A percentile compares a stretch with the other conserved stretches of the same genome.
phyloP scores from a whole-genome alignment of 2,113 vertebrate genomes.

The Tretioscincus oriximinensis region DNA sequence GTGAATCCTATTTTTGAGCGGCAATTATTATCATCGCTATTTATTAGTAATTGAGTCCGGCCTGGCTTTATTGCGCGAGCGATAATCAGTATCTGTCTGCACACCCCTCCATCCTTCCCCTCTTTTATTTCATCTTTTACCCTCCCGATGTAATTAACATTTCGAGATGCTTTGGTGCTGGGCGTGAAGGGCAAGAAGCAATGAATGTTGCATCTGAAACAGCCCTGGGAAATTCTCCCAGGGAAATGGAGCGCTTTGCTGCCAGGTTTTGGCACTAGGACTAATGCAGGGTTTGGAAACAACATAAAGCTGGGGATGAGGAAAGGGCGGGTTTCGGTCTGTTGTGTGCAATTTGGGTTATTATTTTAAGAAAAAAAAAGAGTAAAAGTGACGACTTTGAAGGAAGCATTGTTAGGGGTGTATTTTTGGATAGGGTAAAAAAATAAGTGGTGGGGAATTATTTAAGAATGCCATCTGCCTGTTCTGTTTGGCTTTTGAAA shows the following conservation, averaged over 20 bases:
- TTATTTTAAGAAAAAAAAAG: background rate
- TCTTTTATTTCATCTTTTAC: background rate
- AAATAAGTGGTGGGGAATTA: no score
- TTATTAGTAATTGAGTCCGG: background rate
- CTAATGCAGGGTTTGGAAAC: background rate
- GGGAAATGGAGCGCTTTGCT: background rate
- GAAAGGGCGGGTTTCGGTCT: background rate
- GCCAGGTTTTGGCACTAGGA: background rate
- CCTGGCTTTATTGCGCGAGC: background rate
- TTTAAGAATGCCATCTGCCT: background rate
- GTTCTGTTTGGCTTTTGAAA: background rate
- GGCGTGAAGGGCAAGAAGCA: background rate
- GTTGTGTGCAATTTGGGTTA: no score
- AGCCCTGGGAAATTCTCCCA: background rate
- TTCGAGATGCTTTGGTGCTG: constrained; percentile 9
- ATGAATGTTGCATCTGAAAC: constrained; percentile 15
- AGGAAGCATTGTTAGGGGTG: no score
- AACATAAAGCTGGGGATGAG: background rate
- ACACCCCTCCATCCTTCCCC: background rate
- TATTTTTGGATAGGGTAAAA: background rate
- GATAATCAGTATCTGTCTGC: background rate
- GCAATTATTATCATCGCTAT: background rate
- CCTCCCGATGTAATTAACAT: constrained; percentile 34
- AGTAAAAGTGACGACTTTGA: background rate
- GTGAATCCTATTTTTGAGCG: no score